Evolutionary conservation across 2,888 invertebrate genomes (phyloP).

Genomic region (Drosophila buzzatii): DNA sequence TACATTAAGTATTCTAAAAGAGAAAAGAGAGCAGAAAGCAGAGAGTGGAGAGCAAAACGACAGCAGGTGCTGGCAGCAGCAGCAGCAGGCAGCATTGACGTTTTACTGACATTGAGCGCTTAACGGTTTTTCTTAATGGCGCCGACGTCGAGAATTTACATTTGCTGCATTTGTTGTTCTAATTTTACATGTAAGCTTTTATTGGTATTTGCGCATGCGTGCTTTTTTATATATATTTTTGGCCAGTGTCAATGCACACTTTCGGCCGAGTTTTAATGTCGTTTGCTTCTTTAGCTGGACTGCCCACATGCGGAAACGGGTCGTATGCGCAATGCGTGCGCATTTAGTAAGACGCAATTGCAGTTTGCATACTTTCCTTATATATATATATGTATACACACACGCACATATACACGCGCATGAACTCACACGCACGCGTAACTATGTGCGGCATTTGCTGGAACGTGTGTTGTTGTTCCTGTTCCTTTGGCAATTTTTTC

Average conservation of each 20-base stretch:
- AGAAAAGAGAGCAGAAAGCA: slow-evolving; percentile 7
- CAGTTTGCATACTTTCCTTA: slow-evolving; percentile 27
- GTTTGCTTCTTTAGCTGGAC: slow-evolving; percentile 18
- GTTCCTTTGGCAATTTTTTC: slow-evolving; percentile 14
- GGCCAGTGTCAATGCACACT: slow-evolving; percentile 65
- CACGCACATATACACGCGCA: background rate
- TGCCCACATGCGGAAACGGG: slow-evolving; percentile 62
- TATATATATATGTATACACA: background rate
- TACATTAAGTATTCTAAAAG: slow-evolving; percentile 12
- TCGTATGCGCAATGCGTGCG: slow-evolving; percentile 64
- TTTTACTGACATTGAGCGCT: slow-evolving; percentile 61
- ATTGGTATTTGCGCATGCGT: slow-evolving; percentile 28
- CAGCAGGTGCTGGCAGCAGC: slow-evolving; percentile 19
- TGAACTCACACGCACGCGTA: background rate
- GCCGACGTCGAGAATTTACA: slow-evolving; percentile 45
- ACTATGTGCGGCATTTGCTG: slow-evolving; percentile 22
- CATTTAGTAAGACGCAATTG: slow-evolving; percentile 61
- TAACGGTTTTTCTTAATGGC: slow-evolving; percentile 66
- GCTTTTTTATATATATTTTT: slow-evolving; percentile 32
- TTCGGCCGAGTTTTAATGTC: slow-evolving; percentile 72
- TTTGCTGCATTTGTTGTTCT: slow-evolving; percentile 48
- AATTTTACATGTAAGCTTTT: slow-evolving; percentile 51
- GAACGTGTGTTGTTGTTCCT: slow-evolving; percentile 44
- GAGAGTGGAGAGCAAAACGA: slow-evolving; percentile 3
- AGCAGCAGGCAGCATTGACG: slow-evolving; percentile 58